A percentile compares a stretch with the other conserved stretches of the same genome.
Conservation (phyloP, 2,797 vertebrate species). For the Spondyliosoma cantharus region DNA sequence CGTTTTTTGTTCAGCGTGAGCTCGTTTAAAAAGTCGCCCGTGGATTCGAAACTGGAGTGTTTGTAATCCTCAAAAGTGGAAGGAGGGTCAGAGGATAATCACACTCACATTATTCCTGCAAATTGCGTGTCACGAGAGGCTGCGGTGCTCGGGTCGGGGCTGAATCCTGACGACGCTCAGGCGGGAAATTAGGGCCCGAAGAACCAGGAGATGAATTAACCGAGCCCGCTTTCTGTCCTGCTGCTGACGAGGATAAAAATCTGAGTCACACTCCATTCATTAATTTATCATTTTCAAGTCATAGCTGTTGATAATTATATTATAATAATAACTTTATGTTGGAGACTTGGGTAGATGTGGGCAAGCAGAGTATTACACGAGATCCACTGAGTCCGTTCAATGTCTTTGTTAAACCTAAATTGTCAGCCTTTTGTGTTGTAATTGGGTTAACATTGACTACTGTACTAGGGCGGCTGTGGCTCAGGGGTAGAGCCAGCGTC, state of each 20-base stretch:
- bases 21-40: conserved; percentile 6
- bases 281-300: no score
- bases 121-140: conserved; percentile 27
- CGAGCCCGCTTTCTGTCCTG: not conserved
- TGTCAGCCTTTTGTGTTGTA: no score
- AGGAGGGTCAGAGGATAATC: conserved; percentile 45
- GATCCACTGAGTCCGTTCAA: no score
- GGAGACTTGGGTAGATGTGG: not conserved
- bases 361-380: no score
- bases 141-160: conserved; percentile 6
- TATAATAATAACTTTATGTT: not conserved
- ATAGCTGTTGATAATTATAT: not conserved
- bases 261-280: not conserved
- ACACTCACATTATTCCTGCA: conserved; percentile 48
- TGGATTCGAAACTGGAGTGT: conserved; percentile 27
- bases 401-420: no score
- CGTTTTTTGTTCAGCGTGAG: not conserved
- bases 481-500: no score
- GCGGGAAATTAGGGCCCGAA: conserved; percentile 23
- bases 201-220: conserved; percentile 6
- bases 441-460: no score
- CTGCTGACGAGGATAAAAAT: conserved; percentile 1
- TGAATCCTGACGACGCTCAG: conserved; percentile 1
- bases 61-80: conserved; percentile 33
- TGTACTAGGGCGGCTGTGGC: no score